Conservation (phyloP, 2,113 vertebrate species). For the Sula dactylatra region DNA sequence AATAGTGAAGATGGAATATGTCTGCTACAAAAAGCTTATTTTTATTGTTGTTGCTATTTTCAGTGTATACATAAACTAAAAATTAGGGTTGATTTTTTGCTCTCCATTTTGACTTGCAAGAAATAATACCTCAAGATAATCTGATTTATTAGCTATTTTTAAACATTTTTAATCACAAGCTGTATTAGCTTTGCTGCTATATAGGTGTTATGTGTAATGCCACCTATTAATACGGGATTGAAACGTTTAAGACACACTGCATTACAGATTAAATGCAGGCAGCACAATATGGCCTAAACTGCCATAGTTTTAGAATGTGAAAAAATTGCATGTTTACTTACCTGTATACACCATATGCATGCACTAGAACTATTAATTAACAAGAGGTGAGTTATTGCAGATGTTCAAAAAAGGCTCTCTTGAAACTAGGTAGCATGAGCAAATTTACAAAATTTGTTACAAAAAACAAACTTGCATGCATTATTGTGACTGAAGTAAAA, state of each 20-base stretch:
- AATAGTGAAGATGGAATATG: slow-evolving; percentile 89
- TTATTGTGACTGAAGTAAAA: slow-evolving; percentile 90
- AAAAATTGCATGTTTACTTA: slow-evolving; percentile 91
- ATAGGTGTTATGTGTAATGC: slow-evolving; percentile 94
- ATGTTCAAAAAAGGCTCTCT: slow-evolving; percentile 79
- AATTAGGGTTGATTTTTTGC: slow-evolving; percentile 87
- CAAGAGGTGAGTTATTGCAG: slow-evolving; percentile 79
- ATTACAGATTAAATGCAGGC: slow-evolving; percentile 88
- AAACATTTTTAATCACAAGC: slow-evolving; percentile 94
- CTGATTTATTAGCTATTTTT: slow-evolving; percentile 94
- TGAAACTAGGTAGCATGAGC: slow-evolving; percentile 91
- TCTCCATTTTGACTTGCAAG: slow-evolving; percentile 93
- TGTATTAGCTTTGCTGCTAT: slow-evolving; percentile 99
- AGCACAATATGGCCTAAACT: slow-evolving; percentile 84
- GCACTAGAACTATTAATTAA: slow-evolving; percentile 84
- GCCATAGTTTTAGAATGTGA: slow-evolving; percentile 91
- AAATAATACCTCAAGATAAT: slow-evolving; percentile 98
- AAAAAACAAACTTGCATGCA: slow-evolving; percentile 92
- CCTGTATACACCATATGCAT: slow-evolving; percentile 90
- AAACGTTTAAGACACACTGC: slow-evolving; percentile 83
- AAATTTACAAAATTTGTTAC: slow-evolving; percentile 81
- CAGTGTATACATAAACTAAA: slow-evolving; percentile 88
- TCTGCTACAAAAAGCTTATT: slow-evolving; percentile 89
- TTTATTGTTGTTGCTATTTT: slow-evolving; percentile 88
- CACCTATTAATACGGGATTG: slow-evolving; percentile 90